Evolutionary conservation across 2,113 vertebrate genomes (phyloP), one percentile per base, ranked within the genome.

Genomic region (Tinamus guttatus): DNA sequence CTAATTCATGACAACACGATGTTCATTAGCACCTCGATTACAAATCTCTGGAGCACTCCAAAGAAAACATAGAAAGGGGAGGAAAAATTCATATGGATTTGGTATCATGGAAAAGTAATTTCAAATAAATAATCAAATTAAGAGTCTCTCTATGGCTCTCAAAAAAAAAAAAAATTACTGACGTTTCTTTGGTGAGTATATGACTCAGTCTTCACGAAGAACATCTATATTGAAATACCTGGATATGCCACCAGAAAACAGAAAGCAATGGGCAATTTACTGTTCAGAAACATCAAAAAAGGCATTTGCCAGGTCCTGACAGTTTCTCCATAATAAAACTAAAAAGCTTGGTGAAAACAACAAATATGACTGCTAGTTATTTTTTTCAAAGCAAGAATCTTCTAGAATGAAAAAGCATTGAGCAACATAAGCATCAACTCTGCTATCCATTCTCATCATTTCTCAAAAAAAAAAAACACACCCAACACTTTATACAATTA

Each of bases 181-280:
- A n/a, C 1, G 2, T 77, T 81, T 68, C 28, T 94, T 75, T 81
- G 63, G 85, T 4, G 32, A 49, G 49, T 75, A 89, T n/a, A 75
- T 89, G 89, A 94, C 69, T 92, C 92, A 92, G 80, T 59, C 56
- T 22, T 71, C 83, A 41, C 77, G 74, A 43, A 36, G 89, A 81
- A 47, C 5, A 11, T 43, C 80, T 88, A 30, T 74, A 71, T 43
- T 59, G 64, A 85, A 59, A 54, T 41, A n/a, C 30, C 22, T 83
- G 68, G 71, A 74, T 58, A n/a, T 16, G 70, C 3, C 64, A 85
- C 30, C 51, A 64, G 12, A 93, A 84, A 89, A 79, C 19, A 80
- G 59, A 0, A 3, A 91, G 67, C 34, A 70, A 56, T 4, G 54
- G 43, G 63, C 54, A 58, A 58, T 58, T 58, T 58, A 58, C 54